These are phyloP conservation scores for Aplysina aerophoba DNA, from an alignment of 37 sponge, comb jelly and placozoan species.

Conservation along the genomic window DNA sequence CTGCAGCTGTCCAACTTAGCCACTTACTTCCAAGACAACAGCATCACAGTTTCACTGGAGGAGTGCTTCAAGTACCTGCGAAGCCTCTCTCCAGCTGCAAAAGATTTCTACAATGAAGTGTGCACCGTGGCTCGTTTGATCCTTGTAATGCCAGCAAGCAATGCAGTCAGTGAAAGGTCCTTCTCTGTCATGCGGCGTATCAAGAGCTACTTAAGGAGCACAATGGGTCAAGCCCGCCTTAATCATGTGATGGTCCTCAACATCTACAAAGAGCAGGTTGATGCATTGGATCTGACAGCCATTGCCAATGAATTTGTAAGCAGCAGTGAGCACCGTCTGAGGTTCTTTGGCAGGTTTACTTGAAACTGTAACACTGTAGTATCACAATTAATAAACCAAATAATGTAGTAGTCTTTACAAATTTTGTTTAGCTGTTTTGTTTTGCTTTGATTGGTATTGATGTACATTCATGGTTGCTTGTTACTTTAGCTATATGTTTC, in stretches of 20 bases:
- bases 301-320: slow-evolving; percentile 69
- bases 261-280: slow-evolving; percentile 62
- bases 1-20: slow-evolving; percentile 19
- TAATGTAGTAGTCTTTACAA: no score
- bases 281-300: slow-evolving; percentile 34
- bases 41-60: slow-evolving; percentile 1
- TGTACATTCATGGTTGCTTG: no score
- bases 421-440: no score
- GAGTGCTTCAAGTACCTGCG: slow-evolving; percentile 31
- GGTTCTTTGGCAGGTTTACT: slow-evolving; percentile 67
- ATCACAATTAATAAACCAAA: no score
- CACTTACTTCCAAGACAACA: background rate
- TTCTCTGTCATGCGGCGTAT: slow-evolving; percentile 47
- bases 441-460: no score
- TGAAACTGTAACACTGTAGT: slow-evolving; percentile 8
- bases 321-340: slow-evolving; percentile 57
- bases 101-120: slow-evolving; percentile 50
- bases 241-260: slow-evolving; percentile 56
- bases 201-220: slow-evolving; percentile 58
- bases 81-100: slow-evolving; percentile 35
- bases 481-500: no score
- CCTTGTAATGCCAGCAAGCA: no score
- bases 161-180: slow-evolving; percentile 59
- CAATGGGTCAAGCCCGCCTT: slow-evolving; percentile 47
- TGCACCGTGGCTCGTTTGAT: slow-evolving; percentile 38